Evolutionary conservation across 2,888 invertebrate species (phyloP).

Genomic region (Dexiosoma caninum): DNA sequence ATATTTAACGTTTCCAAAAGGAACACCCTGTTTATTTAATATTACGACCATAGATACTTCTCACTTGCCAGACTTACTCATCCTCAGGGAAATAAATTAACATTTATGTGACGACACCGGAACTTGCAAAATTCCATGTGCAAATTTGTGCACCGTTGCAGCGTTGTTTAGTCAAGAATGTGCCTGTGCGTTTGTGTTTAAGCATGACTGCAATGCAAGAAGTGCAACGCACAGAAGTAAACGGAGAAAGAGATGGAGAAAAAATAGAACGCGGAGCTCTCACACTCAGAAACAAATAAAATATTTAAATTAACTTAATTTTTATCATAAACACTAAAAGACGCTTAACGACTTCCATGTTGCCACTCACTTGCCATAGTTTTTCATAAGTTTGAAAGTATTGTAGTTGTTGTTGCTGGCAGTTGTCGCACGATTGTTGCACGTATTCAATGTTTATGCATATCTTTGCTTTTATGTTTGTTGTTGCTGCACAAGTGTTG

Average conservation of each 20-base stretch:
- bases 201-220: constrained; percentile 8
- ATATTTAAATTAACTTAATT: constrained; percentile 65
- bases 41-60: neutral
- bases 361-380: constrained; percentile 44
- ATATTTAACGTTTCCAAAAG: neutral
- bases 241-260: too few species aligned
- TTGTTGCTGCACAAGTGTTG: constrained; percentile 19
- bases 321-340: constrained; percentile 65
- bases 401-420: neutral
- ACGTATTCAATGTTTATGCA: neutral
- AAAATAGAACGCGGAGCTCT: neutral
- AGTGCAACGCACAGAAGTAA: constrained; percentile 2
- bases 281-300: constrained; percentile 14
- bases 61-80: constrained; percentile 26
- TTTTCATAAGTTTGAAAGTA: constrained; percentile 43
- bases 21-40: neutral
- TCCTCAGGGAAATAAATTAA: constrained; percentile 61
- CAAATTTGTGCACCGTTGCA: constrained; percentile 29
- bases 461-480: constrained; percentile 19
- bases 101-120: constrained; percentile 63
- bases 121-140: constrained; percentile 48
- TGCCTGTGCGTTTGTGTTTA: neutral
- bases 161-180: neutral
- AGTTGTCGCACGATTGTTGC: constrained; percentile 32
- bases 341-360: constrained; percentile 62